phyloP scores from a whole-genome alignment of 2,797 vertebrate genomes.

The Gadopsis marmoratus region DNA sequence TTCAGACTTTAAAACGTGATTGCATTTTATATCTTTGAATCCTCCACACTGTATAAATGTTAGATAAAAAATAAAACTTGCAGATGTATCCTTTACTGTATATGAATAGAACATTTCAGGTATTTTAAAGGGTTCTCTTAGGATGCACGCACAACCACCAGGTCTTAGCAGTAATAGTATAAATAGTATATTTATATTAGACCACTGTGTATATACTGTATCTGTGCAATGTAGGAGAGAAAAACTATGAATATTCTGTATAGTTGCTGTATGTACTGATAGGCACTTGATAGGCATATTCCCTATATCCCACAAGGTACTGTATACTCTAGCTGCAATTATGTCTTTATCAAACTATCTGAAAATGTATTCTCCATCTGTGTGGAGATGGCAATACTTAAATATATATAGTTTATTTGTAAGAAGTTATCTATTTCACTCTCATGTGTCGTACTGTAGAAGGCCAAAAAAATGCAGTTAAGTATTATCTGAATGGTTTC shows the following conservation, averaged over 20 bases:
- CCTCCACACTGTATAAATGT: conserved; percentile 73
- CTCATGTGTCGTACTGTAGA: conserved; percentile 72
- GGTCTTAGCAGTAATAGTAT: conserved; percentile 79
- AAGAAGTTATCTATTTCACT: conserved; percentile 78
- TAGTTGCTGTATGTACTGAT: conserved; percentile 86
- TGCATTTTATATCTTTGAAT: conserved; percentile 77
- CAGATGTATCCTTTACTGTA: conserved; percentile 77
- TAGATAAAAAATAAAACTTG: conserved; percentile 73
- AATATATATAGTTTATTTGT: conserved; percentile 82
- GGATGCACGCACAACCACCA: conserved; percentile 77
- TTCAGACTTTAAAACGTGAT: conserved; percentile 27
- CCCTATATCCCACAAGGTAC: conserved; percentile 81
- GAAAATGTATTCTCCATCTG: conserved; percentile 78
- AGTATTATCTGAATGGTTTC: conserved; percentile 62
- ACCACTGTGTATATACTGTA: conserved; percentile 83
- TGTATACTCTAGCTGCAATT: conserved; percentile 81
- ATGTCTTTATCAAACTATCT: conserved; percentile 80
- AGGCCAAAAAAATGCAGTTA: conserved; percentile 71
- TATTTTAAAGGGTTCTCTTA: conserved; percentile 84
- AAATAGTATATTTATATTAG: conserved; percentile 83
- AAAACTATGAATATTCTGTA: conserved; percentile 85
- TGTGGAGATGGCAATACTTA: conserved; percentile 77
- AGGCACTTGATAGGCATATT: conserved; percentile 88
- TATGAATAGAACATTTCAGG: conserved; percentile 80
- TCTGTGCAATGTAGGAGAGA: conserved; percentile 85